A percentile compares a stretch with the other conserved stretches of the same genome.
phyloP scores from a whole-genome alignment of 1,140 invertebrate genomes.

The Drosophila sucinea region DNA sequence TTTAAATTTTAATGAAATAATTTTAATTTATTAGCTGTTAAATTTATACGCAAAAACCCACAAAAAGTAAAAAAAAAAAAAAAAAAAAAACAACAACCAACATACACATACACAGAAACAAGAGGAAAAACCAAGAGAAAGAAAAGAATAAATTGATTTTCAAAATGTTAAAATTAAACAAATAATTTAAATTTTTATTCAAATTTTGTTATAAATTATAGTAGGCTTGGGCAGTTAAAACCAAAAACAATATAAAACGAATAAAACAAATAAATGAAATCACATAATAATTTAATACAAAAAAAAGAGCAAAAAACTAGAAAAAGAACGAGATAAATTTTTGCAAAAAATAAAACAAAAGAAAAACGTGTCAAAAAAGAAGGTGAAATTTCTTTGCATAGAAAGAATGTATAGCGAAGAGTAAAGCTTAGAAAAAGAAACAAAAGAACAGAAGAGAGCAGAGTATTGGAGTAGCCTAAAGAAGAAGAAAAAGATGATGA shows the following conservation, averaged over 20 bases:
- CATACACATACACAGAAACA: slow-evolving; percentile 7
- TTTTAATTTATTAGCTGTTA: slow-evolving; percentile 80
- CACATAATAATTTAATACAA: neutral
- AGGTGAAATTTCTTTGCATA: neutral
- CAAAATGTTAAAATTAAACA: slow-evolving; percentile 71
- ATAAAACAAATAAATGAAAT: neutral
- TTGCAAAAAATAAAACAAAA: neutral
- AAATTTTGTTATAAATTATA: slow-evolving; percentile 52
- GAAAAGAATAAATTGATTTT: slow-evolving; percentile 77
- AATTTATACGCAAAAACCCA: slow-evolving; percentile 75
- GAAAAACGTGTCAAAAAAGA: slow-evolving; percentile 1
- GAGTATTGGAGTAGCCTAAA: neutral
- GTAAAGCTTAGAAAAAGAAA: neutral
- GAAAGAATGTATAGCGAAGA: neutral
- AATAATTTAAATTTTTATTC: slow-evolving; percentile 67
- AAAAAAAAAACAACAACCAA: slow-evolving; percentile 34
- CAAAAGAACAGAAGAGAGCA: neutral
- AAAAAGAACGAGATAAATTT: neutral
- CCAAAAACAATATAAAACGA: slow-evolving; percentile 39
- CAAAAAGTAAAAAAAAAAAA: slow-evolving; percentile 54
- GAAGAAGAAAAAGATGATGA: neutral
- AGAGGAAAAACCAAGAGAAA: slow-evolving; percentile 50
- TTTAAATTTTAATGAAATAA: slow-evolving; percentile 68
- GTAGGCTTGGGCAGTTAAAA: slow-evolving; percentile 68
- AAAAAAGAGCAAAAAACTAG: slow-evolving; percentile 18